These are phyloP conservation scores for Idris sp. DNA, from an alignment of 1,140 invertebrate genomes.

Conservation along the genomic window DNA sequence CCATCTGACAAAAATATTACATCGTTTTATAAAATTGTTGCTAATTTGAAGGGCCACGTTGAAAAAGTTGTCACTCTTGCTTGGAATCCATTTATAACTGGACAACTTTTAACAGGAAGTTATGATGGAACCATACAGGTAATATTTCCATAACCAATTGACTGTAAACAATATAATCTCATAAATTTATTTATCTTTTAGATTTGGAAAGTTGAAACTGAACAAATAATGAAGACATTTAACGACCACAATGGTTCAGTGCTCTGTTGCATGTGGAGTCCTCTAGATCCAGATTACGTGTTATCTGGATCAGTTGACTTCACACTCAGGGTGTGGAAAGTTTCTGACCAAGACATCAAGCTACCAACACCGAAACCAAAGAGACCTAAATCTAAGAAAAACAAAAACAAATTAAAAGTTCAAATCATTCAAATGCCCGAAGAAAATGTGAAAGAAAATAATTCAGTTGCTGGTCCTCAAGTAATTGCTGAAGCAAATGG, in stretches of 20 bases:
- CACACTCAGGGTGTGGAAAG: conserved; percentile 81
- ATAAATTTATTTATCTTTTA: too few species aligned
- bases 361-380: conserved; percentile 33
- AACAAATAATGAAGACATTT: conserved; percentile 80
- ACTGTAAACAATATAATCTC: too few species aligned
- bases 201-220: conserved; percentile 85
- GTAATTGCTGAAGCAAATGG: background rate
- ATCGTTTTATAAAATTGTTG: conserved; percentile 71
- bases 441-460: background rate
- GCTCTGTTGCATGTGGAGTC: conserved; percentile 82
- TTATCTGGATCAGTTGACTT: conserved; percentile 82
- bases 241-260: conserved; percentile 79
- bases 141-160: conserved; percentile 23
- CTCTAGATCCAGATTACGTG: conserved; percentile 81
- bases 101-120: conserved; percentile 83
- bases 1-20: background rate
- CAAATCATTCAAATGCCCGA: background rate
- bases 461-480: background rate
- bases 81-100: conserved; percentile 86
- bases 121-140: conserved; percentile 85
- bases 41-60: conserved; percentile 81
- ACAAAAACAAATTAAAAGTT: conserved; percentile 26
- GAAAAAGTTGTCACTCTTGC: conserved; percentile 80
- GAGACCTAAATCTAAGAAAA: conserved; percentile 49
- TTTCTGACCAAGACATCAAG: conserved; percentile 67